A percentile compares a stretch with the other conserved stretches of the same genome.
Conservation (phyloP, 2,113 vertebrate genomes). For the Seriola quinqueradiata region DNA sequence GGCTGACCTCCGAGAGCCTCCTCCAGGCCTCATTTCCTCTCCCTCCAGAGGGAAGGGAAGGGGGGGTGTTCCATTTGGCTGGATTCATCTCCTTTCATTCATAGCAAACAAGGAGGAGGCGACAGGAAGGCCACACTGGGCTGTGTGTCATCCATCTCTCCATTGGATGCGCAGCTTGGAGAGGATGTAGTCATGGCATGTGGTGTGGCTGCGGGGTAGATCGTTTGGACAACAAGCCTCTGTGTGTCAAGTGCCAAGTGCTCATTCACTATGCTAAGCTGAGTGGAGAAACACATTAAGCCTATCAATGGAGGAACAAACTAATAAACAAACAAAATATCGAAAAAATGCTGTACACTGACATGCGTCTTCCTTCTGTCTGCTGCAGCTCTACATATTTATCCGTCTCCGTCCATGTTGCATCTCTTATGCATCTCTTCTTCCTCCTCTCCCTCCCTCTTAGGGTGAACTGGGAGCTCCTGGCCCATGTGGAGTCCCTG, state of each 20-base stretch:
- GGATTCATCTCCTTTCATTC: constrained; percentile 65
- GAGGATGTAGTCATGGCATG: constrained; percentile 73
- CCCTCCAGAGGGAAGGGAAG: constrained; percentile 29
- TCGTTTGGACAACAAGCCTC: constrained; percentile 73
- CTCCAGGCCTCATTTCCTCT: constrained; percentile 62
- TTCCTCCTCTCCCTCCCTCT: constrained; percentile 43
- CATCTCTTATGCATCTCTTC: constrained; percentile 27
- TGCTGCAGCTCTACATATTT: background rate
- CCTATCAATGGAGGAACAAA: constrained; percentile 12
- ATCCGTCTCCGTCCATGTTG: background rate
- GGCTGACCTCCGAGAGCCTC: constrained; percentile 60
- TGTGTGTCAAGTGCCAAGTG: constrained; percentile 59
- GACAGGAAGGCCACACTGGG: constrained; percentile 63
- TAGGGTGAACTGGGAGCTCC: constrained; percentile 94
- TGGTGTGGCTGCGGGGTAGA: constrained; percentile 55
- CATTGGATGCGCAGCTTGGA: constrained; percentile 44
- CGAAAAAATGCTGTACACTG: background rate
- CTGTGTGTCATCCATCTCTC: constrained; percentile 52
- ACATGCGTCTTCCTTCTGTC: background rate
- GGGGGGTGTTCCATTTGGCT: constrained; percentile 58
- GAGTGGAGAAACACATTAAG: constrained; percentile 27
- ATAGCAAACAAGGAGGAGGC: constrained; percentile 23
- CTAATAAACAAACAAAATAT: constrained; percentile 33
- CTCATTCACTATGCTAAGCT: constrained; percentile 35
- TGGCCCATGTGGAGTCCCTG: constrained; percentile 92